phyloP scores from a whole-genome alignment of 2,888 invertebrate species.

The Belgica antarctica region DNA sequence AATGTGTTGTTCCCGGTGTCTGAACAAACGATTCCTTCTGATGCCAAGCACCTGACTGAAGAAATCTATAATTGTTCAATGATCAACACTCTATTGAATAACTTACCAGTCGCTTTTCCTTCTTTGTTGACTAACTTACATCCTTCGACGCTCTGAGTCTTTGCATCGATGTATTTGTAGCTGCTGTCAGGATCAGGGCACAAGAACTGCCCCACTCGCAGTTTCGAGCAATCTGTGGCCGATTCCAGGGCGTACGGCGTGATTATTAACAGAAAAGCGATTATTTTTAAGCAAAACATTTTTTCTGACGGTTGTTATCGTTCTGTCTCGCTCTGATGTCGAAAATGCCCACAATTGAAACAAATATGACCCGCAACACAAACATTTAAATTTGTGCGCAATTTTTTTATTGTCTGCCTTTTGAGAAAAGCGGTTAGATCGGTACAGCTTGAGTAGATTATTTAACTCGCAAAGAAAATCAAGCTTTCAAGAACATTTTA shows the following conservation, averaged over 20 bases:
- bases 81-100: neutral
- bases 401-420: too few species aligned
- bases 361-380: too few species aligned
- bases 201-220: conserved; percentile 76
- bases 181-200: conserved; percentile 74
- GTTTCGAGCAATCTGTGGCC: conserved; percentile 63
- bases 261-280: neutral
- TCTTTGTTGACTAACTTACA: too few species aligned
- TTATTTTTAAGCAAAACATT: neutral
- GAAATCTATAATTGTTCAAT: neutral
- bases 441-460: too few species aligned
- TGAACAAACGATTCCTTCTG: conserved; percentile 76
- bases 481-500: too few species aligned
- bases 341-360: neutral
- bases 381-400: too few species aligned
- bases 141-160: conserved; percentile 94
- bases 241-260: conserved; percentile 7
- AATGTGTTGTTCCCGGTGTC: conserved; percentile 79
- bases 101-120: too few species aligned
- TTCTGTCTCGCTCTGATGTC: conserved; percentile 12
- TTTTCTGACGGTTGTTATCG: conserved; percentile 10
- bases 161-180: conserved; percentile 74
- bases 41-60: conserved; percentile 76
- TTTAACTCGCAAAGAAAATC: too few species aligned
- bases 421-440: too few species aligned